These are phyloP conservation scores for Thereva unica DNA, from an alignment of 2,888 invertebrate species.

Conservation along the genomic window DNA sequence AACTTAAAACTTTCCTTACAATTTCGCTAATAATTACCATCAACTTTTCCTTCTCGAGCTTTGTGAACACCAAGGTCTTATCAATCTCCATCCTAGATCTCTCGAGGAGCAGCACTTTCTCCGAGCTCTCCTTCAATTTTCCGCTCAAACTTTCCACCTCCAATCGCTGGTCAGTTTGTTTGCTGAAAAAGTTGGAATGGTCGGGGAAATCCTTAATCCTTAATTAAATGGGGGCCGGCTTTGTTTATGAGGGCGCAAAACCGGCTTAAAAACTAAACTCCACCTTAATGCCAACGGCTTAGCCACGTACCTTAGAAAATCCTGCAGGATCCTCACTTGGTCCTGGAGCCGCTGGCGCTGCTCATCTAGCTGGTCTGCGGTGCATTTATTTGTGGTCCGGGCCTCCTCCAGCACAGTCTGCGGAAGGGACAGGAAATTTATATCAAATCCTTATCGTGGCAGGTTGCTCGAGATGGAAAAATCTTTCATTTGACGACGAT, in stretches of 20 bases:
- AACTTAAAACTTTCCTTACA: slow-evolving; percentile 4
- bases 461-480: not conserved
- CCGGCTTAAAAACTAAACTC: too few relatives aligned
- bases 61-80: slow-evolving; percentile 37
- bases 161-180: slow-evolving; percentile 31
- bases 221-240: slow-evolving; percentile 17
- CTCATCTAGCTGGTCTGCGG: slow-evolving; percentile 30
- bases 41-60: slow-evolving; percentile 40
- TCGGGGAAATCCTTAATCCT: slow-evolving; percentile 22
- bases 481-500: too few relatives aligned
- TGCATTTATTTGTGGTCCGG: slow-evolving; percentile 32
- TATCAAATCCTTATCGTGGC: not conserved
- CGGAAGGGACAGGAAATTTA: slow-evolving; percentile 17
- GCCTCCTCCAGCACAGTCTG: slow-evolving; percentile 31
- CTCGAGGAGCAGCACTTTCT: slow-evolving; percentile 38
- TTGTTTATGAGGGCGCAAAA: too few relatives aligned
- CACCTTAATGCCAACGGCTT: not conserved
- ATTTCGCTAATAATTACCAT: slow-evolving; percentile 29
- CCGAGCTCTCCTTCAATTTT: slow-evolving; percentile 36
- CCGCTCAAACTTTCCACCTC: slow-evolving; percentile 30
- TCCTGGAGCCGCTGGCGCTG: slow-evolving; percentile 36
- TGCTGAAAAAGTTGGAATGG: slow-evolving; percentile 20
- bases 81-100: slow-evolving; percentile 39
- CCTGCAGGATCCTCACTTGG: slow-evolving; percentile 38
- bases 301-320: slow-evolving; percentile 37